These are phyloP conservation scores for Xiphias gladius DNA, from an alignment of 2,113 vertebrate species.

Conservation along the genomic window DNA sequence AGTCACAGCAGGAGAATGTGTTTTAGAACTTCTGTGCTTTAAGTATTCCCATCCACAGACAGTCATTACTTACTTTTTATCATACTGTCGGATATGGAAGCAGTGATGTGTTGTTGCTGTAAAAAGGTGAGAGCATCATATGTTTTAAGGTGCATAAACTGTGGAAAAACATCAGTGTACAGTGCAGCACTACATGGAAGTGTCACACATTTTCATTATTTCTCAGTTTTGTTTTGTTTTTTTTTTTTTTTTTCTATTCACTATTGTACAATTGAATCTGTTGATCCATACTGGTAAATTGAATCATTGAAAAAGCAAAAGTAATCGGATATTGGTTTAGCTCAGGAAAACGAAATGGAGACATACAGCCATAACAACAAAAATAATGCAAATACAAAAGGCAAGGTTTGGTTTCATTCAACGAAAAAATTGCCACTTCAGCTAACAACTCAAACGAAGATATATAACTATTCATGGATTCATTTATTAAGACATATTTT, in stretches of 20 bases:
- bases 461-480: background rate
- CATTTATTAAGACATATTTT: fast-evolving
- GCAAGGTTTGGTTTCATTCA: background rate
- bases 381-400: background rate
- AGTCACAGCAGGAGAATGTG: slow-evolving; percentile 14
- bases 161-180: no score
- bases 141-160: background rate
- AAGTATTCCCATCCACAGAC: background rate
- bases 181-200: background rate
- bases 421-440: background rate
- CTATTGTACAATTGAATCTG: background rate
- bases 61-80: background rate
- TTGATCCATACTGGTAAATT: background rate
- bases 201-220: background rate
- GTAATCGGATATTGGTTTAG: background rate
- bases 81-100: background rate
- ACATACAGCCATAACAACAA: background rate
- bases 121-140: background rate
- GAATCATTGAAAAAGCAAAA: background rate
- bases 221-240: background rate
- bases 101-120: background rate
- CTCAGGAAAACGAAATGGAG: background rate
- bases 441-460: background rate
- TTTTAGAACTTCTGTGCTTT: background rate
- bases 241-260: background rate